phyloP scores from a whole-genome alignment of 2,113 vertebrate genomes.

The Prinia subflava region DNA sequence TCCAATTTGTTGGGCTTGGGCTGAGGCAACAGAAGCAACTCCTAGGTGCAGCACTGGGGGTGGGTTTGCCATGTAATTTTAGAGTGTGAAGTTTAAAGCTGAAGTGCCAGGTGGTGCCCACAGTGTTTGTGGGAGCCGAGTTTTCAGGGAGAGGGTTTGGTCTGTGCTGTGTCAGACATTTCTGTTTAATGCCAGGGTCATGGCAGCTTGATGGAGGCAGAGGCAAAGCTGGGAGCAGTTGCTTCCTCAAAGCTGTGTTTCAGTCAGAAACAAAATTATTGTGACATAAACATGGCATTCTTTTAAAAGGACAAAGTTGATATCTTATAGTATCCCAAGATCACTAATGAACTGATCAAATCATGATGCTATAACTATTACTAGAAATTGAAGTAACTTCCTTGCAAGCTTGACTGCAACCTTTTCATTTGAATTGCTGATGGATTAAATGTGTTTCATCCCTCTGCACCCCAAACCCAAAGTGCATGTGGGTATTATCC shows the following conservation, averaged over 20 bases:
- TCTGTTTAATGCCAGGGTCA: neutral
- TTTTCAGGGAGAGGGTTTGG: neutral
- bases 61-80: accelerated
- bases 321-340: neutral
- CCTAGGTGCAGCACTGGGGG: neutral
- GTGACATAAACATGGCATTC: neutral
- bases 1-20: neutral
- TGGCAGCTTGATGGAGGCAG: neutral
- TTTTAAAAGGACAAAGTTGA: neutral
- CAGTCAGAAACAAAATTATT: neutral
- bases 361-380: neutral
- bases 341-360: neutral
- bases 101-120: neutral
- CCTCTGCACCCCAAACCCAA: neutral
- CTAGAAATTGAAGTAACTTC: neutral
- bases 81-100: neutral
- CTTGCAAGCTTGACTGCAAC: neutral
- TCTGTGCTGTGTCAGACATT: neutral
- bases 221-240: neutral
- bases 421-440: neutral
- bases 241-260: neutral
- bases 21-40: neutral
- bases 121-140: neutral
- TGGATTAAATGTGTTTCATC: neutral
- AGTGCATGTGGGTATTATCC: accelerated